A percentile compares a stretch with the other conserved stretches of the same genome.
These are phyloP conservation scores for crab-eating macaque (Macaca fascicularis) DNA, from an alignment of 2,113 vertebrate species.

Conservation along the genomic window DNA sequence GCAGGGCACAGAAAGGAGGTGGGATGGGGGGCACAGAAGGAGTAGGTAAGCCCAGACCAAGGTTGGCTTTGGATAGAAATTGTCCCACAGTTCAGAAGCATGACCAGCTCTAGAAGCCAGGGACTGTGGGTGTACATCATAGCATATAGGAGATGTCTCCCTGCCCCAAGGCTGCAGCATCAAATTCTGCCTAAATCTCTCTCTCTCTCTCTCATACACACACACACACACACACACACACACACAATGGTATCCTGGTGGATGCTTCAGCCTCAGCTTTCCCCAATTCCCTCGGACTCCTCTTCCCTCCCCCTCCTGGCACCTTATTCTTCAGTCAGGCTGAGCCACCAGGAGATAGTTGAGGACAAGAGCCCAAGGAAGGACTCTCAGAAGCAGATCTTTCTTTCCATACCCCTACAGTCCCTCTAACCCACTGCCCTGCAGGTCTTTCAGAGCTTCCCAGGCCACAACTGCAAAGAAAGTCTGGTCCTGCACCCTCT, in stretches of 20 bases:
- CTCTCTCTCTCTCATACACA: not conserved
- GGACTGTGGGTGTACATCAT: not conserved
- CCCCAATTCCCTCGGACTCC: not conserved
- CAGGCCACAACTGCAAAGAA: not conserved
- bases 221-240: too few species aligned
- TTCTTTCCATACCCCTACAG: not conserved
- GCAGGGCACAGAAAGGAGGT: not conserved
- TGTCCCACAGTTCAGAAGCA: not conserved
- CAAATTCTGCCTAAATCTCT: not conserved
- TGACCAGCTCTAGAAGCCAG: not conserved
- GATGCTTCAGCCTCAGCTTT: not conserved
- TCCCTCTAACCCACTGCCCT: not conserved
- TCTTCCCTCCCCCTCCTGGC: accelerated
- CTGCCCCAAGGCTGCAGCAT: accelerated
- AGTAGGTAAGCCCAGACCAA: not conserved
- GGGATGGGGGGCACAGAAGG: not conserved
- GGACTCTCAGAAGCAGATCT: not conserved
- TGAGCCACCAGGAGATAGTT: not conserved
- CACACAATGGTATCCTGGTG: not conserved
- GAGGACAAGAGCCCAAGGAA: not conserved
- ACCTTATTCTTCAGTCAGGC: not conserved
- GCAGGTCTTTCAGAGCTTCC: not conserved
- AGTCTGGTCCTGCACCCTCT: not conserved
- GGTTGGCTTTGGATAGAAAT: not conserved
- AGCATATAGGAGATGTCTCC: not conserved